phyloP scores from a whole-genome alignment of 92 coral and sea anemone species.

The Epizoanthus stellaris region DNA sequence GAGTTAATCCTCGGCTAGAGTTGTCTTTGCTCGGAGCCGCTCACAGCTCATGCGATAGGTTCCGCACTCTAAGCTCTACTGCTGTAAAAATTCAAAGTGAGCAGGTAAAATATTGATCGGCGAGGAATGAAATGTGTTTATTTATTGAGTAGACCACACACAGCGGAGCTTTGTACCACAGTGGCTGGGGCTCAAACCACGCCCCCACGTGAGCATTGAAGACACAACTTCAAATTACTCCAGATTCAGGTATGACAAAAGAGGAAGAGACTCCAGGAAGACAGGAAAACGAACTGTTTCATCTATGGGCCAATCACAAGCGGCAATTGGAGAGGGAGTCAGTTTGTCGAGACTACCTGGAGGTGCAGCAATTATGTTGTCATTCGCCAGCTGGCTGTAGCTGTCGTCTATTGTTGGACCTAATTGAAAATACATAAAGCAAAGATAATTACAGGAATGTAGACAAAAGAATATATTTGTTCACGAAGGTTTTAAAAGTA shows the following conservation, averaged over 20 bases:
- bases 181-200: slow-evolving; percentile 68
- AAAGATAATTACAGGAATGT: slow-evolving; percentile 17
- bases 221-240: slow-evolving; percentile 51
- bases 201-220: slow-evolving; percentile 62
- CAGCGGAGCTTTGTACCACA: slow-evolving; percentile 4
- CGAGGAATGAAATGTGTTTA: slow-evolving; percentile 68
- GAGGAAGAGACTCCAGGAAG: slow-evolving; percentile 38
- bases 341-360: slow-evolving; percentile 38
- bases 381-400: slow-evolving; percentile 37
- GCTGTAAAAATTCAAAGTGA: slow-evolving; percentile 1
- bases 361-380: slow-evolving; percentile 37
- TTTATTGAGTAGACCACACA: slow-evolving; percentile 87
- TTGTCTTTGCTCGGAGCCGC: slow-evolving; percentile 18
- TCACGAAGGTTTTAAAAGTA: neutral
- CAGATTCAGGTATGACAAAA: slow-evolving; percentile 29
- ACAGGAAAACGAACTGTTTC: neutral
- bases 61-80: slow-evolving; percentile 14
- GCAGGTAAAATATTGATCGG: slow-evolving; percentile 33
- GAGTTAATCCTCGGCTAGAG: neutral
- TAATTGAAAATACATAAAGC: slow-evolving; percentile 47
- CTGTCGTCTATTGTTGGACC: slow-evolving; percentile 32
- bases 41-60: slow-evolving; percentile 14
- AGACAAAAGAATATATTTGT: slow-evolving; percentile 16
- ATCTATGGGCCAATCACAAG: slow-evolving; percentile 18
- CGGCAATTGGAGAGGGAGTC: slow-evolving; percentile 14